phyloP scores from a whole-genome alignment of 2,113 vertebrate species.

The Sarotherodon lohbergeri region DNA sequence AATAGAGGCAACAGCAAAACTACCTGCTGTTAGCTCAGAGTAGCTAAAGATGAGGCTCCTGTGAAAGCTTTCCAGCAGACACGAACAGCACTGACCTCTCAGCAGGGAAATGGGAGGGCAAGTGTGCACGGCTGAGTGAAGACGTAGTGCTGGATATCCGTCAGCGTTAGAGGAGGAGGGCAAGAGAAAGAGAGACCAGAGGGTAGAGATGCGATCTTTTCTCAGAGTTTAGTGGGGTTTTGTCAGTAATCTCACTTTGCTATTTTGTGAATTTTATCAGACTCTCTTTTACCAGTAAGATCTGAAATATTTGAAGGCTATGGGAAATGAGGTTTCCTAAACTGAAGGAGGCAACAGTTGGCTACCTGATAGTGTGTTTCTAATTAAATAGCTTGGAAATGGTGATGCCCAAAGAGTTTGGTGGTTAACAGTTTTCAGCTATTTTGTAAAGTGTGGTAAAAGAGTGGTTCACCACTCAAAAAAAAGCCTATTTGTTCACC shows the following conservation, averaged over 20 bases:
- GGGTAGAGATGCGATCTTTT: constrained; percentile 3
- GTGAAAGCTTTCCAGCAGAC: constrained; percentile 27
- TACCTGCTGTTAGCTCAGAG: constrained; percentile 34
- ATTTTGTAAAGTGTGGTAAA: not conserved
- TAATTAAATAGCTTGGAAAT: not conserved
- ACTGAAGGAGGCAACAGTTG: not conserved
- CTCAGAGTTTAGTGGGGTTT: not conserved
- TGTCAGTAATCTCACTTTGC: not conserved
- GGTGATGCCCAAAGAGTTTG: not conserved
- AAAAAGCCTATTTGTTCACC: not conserved
- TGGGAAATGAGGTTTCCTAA: not conserved
- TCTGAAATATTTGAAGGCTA: not conserved
- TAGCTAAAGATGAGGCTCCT: constrained; percentile 2
- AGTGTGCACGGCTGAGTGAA: constrained; percentile 53
- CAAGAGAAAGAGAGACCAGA: constrained; percentile 7
- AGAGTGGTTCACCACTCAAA: not conserved
- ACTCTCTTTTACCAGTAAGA: not conserved
- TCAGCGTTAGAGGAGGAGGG: constrained; percentile 23
- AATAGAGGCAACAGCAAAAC: not conserved
- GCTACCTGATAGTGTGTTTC: not conserved
- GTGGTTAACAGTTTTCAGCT: not conserved
- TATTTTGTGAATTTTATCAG: constrained; percentile 10
- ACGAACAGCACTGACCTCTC: constrained; percentile 42
- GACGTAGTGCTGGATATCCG: constrained; percentile 49
- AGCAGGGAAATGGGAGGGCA: constrained; percentile 24